Evolutionary conservation across 2,888 invertebrate genomes (phyloP).

Genomic region (Fabriciana adippe): DNA sequence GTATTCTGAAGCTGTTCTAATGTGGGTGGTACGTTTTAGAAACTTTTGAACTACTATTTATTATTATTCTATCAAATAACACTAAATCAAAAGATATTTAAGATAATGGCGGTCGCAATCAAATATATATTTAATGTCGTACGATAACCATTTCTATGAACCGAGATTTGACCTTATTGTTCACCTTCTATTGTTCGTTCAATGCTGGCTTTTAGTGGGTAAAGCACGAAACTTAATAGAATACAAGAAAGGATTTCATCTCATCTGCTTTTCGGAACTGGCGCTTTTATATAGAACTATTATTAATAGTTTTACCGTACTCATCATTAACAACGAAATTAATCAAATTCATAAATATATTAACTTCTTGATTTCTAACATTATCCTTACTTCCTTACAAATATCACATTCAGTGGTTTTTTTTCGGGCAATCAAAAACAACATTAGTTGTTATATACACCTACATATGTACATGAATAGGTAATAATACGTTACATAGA

Average conservation of each 20-base stretch:
- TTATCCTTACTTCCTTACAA: no score
- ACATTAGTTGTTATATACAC: no score
- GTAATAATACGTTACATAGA: no score
- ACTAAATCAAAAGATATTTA: background rate
- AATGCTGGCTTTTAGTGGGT: slow-evolving; percentile 43
- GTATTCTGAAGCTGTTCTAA: no score
- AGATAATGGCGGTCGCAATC: background rate
- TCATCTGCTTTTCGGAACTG: slow-evolving; percentile 34
- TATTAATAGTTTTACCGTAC: slow-evolving; percentile 29
- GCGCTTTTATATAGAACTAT: slow-evolving; percentile 19
- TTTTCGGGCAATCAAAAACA: no score
- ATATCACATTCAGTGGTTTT: no score
- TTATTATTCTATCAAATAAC: no score
- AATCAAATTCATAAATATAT: background rate
- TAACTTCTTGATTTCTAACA: no score
- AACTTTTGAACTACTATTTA: no score
- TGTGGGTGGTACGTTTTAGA: no score
- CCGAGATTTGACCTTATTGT: slow-evolving; percentile 42
- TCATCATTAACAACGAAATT: background rate
- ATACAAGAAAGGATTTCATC: slow-evolving; percentile 47
- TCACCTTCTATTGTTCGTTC: slow-evolving; percentile 45
- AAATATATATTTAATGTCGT: background rate
- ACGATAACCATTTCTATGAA: slow-evolving; percentile 13
- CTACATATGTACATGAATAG: no score
- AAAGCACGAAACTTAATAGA: slow-evolving; percentile 46